phyloP scores from a whole-genome alignment of 2,797 vertebrate species.

The Halcyon smyrnensis region DNA sequence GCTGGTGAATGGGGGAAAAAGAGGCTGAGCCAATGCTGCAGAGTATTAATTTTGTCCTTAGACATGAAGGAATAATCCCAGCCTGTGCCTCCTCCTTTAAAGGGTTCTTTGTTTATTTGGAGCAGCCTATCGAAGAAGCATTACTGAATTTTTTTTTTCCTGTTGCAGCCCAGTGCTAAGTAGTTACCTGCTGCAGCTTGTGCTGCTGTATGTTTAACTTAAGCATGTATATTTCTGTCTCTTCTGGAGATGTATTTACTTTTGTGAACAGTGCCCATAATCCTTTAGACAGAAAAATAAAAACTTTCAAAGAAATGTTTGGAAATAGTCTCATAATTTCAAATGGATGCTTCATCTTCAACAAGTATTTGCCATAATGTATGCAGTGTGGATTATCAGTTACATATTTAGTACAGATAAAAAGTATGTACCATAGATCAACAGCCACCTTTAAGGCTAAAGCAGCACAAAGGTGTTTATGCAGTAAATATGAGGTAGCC shows the following conservation, averaged over 20 bases:
- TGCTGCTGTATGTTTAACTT: not conserved
- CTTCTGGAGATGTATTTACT: conserved; percentile 18
- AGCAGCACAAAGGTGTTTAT: conserved; percentile 80
- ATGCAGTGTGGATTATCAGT: conserved; percentile 57
- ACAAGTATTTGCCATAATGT: conserved; percentile 52
- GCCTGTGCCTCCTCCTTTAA: not conserved
- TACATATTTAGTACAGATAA: conserved; percentile 62
- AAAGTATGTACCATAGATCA: conserved; percentile 80
- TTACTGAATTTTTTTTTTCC: not conserved
- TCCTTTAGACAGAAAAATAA: conserved; percentile 57
- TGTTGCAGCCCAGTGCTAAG: conserved; percentile 42
- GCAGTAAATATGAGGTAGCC: conserved; percentile 93
- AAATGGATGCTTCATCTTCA: conserved; percentile 65
- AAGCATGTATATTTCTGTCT: not conserved
- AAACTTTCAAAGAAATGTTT: conserved; percentile 61
- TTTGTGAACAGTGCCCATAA: conserved; percentile 55
- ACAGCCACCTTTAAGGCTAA: conserved; percentile 78
- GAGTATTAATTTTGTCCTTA: conserved; percentile 23
- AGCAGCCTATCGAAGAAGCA: conserved; percentile 26
- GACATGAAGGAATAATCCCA: not conserved
- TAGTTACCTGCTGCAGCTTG: conserved; percentile 29
- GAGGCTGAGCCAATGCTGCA: not conserved
- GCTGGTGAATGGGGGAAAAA: not conserved
- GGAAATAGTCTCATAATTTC: conserved; percentile 53
- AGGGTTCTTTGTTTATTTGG: not conserved